Evolutionary conservation across 2,797 vertebrate genomes (phyloP).

Genomic region (Centropyge bicolor): DNA sequence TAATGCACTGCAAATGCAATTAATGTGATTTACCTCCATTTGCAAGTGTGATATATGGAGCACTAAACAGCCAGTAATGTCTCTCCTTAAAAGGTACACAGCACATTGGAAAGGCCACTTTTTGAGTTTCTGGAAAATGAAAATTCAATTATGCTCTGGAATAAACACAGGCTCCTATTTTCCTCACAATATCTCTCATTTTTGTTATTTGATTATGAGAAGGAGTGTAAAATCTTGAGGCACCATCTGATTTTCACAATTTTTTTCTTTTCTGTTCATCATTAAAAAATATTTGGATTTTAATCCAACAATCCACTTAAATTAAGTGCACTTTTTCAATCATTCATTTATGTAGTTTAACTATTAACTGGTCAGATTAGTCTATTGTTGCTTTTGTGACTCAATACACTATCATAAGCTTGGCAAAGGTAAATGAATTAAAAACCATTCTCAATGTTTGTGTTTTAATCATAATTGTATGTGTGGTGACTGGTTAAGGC

Average conservation of each 20-base stretch:
- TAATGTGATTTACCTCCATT: constrained; percentile 34
- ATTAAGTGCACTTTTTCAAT: not conserved
- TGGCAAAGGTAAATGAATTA: not conserved
- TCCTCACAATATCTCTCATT: not conserved
- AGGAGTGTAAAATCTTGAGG: not conserved
- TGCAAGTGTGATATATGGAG: constrained; percentile 8
- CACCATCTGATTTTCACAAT: not conserved
- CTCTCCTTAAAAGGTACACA: not conserved
- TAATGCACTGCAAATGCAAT: constrained; percentile 16
- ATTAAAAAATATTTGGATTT: not conserved
- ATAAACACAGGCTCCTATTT: not conserved
- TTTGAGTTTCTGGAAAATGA: not conserved
- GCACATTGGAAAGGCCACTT: not conserved
- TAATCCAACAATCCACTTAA: not conserved
- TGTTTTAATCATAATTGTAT: not conserved
- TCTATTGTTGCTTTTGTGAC: not conserved
- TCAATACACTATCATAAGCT: not conserved
- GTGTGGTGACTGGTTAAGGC: not conserved
- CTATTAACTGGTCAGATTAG: not conserved
- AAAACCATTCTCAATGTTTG: not conserved
- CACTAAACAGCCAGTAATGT: constrained; percentile 14
- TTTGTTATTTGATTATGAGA: not conserved
- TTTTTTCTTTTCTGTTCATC: not conserved
- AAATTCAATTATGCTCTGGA: not conserved
- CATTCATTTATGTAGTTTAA: not conserved